Evolutionary conservation across 2,797 vertebrate species (phyloP).

Genomic region (Ptychadena robeensis): DNA sequence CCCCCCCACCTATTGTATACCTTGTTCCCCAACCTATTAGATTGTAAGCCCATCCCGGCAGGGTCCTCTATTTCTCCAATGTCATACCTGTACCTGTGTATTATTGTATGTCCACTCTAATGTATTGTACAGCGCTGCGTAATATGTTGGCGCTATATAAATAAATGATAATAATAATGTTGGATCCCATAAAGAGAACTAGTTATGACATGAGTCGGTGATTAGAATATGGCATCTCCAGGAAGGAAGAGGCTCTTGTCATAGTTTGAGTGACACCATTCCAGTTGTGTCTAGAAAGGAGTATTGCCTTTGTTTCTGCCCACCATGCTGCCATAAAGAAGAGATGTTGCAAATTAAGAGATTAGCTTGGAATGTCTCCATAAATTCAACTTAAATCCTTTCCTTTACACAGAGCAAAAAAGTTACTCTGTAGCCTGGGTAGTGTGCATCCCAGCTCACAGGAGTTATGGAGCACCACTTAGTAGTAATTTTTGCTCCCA

Average conservation of each 20-base stretch:
- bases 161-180: too few species aligned
- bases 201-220: constrained; percentile 14
- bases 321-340: background rate
- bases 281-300: background rate
- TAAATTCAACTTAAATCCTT: constrained; percentile 48
- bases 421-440: constrained; percentile 29
- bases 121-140: too few species aligned
- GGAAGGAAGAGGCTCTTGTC: constrained; percentile 22
- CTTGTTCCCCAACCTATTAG: too few species aligned
- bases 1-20: too few species aligned
- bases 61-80: too few species aligned
- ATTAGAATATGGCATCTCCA: constrained; percentile 6
- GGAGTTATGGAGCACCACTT: constrained; percentile 19
- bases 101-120: too few species aligned
- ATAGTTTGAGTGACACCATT: constrained; percentile 14
- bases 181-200: background rate
- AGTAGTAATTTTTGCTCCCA: background rate
- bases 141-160: too few species aligned
- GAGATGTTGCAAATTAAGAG: constrained; percentile 38
- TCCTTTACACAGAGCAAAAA: constrained; percentile 25
- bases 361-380: constrained; percentile 43
- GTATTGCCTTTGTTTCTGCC: constrained; percentile 4
- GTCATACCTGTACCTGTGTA: too few species aligned
- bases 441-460: constrained; percentile 4
- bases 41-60: too few species aligned